Base-by-base conservation (phyloP, 2,888 invertebrate species). In the Coenonympha glycerion region DNA sequence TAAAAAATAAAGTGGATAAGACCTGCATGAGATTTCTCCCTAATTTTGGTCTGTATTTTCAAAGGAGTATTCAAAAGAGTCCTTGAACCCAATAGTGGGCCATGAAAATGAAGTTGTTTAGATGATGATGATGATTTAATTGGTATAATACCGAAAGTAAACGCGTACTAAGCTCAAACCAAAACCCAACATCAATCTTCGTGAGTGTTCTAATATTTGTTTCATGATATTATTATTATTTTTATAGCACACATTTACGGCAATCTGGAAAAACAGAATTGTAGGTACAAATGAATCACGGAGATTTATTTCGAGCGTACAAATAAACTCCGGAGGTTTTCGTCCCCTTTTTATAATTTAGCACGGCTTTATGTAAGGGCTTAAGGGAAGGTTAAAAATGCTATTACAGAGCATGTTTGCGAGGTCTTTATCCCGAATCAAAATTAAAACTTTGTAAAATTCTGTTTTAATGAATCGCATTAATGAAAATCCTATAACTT, bases 251-350 rank as follows among this genome's bases (percentile, higher is more conserved):
- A 34, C 42, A 28, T 34, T 47, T 31, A 57, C 59, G 53, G 57
- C 62, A 60, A 61, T 62, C 47, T 56, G 45, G 24, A 61, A 64
- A 65, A 59, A 60, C 59, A 56, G 61, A 59, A 59, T 62, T 60
- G 63, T n/a, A n/a, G n/a, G n/a, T 65, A 65, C 64, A 73, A 76
- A 72, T 65, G 69, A 68, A 71, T 66, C 66, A 52, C 53, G 53
- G 64, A 72, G 71, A 76, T 76, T 78, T 77, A 75, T 75, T 71
- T 58, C 66, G 65, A 69, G 63, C 70, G 64, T 48, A 47, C 51
- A 55, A 57, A 55, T 65, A 71, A 69, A 70, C 71, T 71, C 68
- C 65, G 68, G 8, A 33, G 45, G 34, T 34, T 45, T 53, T 44
- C 65, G 60, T 64, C 69, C 65, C 65, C 58, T 73, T 31, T 74